Evolutionary conservation across 2,888 invertebrate species (phyloP).

Genomic region (Catocala nupta): DNA sequence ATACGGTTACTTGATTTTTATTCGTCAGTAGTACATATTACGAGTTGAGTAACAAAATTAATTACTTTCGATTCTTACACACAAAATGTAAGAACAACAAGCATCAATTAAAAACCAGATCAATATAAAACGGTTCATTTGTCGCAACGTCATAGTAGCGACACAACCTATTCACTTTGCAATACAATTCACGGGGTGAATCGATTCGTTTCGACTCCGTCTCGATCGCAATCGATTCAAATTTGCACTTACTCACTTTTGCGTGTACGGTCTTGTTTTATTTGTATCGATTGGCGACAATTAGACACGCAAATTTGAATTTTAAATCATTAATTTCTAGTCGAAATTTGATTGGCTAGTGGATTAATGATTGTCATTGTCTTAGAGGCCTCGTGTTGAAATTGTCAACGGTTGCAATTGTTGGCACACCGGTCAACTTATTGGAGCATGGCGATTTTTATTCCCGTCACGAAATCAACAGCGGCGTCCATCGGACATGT

Average conservation of each 20-base stretch:
- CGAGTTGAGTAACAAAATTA: slow-evolving; percentile 27
- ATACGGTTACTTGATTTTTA: background rate
- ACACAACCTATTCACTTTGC: slow-evolving; percentile 71
- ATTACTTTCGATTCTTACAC: slow-evolving; percentile 37
- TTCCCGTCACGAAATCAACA: slow-evolving; percentile 74
- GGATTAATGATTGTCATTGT: slow-evolving; percentile 76
- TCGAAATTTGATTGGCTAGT: slow-evolving; percentile 60
- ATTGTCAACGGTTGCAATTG: slow-evolving; percentile 69
- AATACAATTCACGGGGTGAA: slow-evolving; percentile 74
- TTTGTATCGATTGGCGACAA: slow-evolving; percentile 60
- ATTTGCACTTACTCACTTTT: slow-evolving; percentile 68
- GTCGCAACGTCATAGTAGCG: slow-evolving; percentile 63
- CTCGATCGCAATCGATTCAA: slow-evolving; percentile 68
- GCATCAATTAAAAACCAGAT: slow-evolving; percentile 75
- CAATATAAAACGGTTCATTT: slow-evolving; percentile 72
- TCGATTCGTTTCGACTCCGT: slow-evolving; percentile 78
- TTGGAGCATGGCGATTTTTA: slow-evolving; percentile 83
- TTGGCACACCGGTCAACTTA: slow-evolving; percentile 81
- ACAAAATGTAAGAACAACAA: slow-evolving; percentile 58
- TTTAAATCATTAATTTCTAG: slow-evolving; percentile 62
- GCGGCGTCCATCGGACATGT: slow-evolving; percentile 67
- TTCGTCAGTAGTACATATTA: background rate
- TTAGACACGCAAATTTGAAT: slow-evolving; percentile 63
- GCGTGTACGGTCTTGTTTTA: slow-evolving; percentile 69
- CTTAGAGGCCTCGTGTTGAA: slow-evolving; percentile 75